These are phyloP conservation scores for Esox lucius DNA, from an alignment of 2,797 vertebrate species.

Conservation along the genomic window DNA sequence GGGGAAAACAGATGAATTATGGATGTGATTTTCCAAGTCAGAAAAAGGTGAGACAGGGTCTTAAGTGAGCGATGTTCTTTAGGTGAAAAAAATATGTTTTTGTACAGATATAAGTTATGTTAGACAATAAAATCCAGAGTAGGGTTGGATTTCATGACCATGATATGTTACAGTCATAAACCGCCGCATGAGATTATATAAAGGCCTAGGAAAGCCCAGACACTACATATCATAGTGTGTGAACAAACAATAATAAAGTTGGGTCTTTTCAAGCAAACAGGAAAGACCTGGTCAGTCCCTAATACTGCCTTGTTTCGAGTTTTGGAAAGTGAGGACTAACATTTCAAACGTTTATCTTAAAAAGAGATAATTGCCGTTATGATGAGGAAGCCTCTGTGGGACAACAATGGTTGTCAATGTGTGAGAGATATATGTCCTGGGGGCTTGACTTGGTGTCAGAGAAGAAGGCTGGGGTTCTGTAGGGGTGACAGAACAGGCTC, in stretches of 20 bases:
- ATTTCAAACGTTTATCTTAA: too few relatives aligned
- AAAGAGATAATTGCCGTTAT: not conserved
- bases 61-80: too few relatives aligned
- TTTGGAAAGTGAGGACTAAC: too few relatives aligned
- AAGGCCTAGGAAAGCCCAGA: not conserved
- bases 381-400: not conserved
- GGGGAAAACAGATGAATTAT: not conserved
- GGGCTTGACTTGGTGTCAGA: not conserved
- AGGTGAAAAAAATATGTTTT: too few relatives aligned
- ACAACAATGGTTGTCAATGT: not conserved
- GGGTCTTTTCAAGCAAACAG: not conserved
- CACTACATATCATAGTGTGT: not conserved
- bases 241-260: not conserved
- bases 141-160: too few relatives aligned
- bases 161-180: not conserved
- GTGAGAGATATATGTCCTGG: not conserved
- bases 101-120: too few relatives aligned
- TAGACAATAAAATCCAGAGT: too few relatives aligned
- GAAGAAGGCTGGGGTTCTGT: not conserved
- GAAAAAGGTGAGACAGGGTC: too few relatives aligned
- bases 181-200: not conserved
- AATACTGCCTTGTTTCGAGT: not conserved
- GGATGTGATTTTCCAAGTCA: too few relatives aligned
- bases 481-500: not conserved
- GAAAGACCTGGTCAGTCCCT: not conserved